Percentiles rank a stretch among this genome's conserved stretches.
phyloP scores from a whole-genome alignment of 2,888 invertebrate species.

The Oxystoma pomonae region DNA sequence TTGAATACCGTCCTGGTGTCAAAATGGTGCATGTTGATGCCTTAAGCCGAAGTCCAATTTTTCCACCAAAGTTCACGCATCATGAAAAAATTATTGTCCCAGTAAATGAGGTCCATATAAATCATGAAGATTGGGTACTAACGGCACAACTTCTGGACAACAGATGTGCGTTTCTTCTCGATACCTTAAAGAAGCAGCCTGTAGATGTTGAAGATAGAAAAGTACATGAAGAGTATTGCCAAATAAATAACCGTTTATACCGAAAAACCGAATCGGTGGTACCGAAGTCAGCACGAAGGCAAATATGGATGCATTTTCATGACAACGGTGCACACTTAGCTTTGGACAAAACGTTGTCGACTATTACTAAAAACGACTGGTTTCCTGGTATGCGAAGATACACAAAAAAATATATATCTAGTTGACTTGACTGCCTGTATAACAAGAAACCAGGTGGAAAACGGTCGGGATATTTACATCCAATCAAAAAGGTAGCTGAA shows the following conservation, averaged over 20 bases:
- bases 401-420: conserved; percentile 25
- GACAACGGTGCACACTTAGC: conserved; percentile 1
- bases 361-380: background rate
- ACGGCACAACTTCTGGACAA: conserved; percentile 7
- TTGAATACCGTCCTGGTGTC: conserved; percentile 22
- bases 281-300: background rate
- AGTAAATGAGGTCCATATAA: conserved; percentile 6
- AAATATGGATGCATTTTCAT: background rate
- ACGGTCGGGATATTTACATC: conserved; percentile 23
- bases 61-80: background rate
- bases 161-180: conserved; percentile 8
- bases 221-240: conserved; percentile 5
- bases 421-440: conserved; percentile 30
- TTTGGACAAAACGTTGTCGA: background rate
- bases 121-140: conserved; percentile 14
- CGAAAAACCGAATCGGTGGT: background rate
- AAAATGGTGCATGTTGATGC: conserved; percentile 20
- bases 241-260: background rate
- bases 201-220: conserved; percentile 3
- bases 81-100: background rate
- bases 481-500: conserved; percentile 18
- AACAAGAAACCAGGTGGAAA: conserved; percentile 35
- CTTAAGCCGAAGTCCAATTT: conserved; percentile 20
- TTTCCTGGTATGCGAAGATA: conserved; percentile 5
- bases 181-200: background rate